Evolutionary conservation across 1,140 invertebrate species (phyloP).

Genomic region (Penaeus vannamei): DNA sequence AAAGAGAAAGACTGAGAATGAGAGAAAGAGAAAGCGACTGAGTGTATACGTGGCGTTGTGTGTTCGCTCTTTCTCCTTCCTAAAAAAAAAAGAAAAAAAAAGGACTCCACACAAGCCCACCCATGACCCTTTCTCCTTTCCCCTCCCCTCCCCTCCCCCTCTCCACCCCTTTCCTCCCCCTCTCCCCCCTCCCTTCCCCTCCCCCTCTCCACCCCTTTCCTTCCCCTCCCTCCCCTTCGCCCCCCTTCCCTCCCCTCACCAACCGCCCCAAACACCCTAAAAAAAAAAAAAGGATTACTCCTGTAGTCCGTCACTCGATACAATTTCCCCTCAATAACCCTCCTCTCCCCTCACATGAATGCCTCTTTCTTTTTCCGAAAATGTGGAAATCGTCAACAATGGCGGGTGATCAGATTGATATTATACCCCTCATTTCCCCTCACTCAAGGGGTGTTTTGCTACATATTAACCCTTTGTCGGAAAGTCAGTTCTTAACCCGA

Average conservation of each 20-base stretch:
- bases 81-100: too few species aligned
- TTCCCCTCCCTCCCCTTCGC: neutral
- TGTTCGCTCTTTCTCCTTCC: too few species aligned
- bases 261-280: neutral
- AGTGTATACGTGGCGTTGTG: too few species aligned
- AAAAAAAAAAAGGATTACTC: too few species aligned
- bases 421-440: constrained; percentile 13
- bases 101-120: too few species aligned
- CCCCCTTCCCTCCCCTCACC: neutral
- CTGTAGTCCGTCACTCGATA: too few species aligned
- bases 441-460: constrained; percentile 7
- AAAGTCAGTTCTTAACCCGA: too few species aligned
- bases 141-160: neutral
- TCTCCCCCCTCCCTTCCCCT: neutral
- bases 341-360: neutral
- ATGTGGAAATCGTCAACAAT: constrained; percentile 6
- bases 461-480: constrained; percentile 28
- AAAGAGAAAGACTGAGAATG: neutral
- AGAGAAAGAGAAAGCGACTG: too few species aligned
- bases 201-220: neutral
- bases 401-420: constrained; percentile 11
- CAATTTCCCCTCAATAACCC: neutral
- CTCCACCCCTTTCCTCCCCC: neutral
- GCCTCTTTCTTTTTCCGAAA: neutral
- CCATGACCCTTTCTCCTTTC: too few species aligned